A percentile compares a stretch with the other conserved stretches of the same genome.
Conservation (phyloP, 2,888 invertebrate genomes). For the Drosophila colorata region DNA sequence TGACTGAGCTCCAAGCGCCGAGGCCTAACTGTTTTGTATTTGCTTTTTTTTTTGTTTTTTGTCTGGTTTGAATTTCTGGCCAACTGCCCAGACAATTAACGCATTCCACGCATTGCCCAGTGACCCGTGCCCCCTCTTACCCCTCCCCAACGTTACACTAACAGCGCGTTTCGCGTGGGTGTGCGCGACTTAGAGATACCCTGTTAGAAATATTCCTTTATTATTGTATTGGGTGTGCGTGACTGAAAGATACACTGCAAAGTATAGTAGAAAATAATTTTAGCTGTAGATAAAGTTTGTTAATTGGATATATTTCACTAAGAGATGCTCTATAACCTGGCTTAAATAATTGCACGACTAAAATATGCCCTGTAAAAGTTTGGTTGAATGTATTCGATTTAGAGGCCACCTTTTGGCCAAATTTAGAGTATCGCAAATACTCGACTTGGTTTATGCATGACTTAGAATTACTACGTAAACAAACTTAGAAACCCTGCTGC, state of each 20-base stretch:
- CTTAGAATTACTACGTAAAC: too few relatives aligned
- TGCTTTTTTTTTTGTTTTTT: neutral
- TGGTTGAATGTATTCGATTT: too few relatives aligned
- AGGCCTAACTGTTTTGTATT: constrained; percentile 52
- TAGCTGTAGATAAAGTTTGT: neutral
- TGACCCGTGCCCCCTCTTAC: constrained; percentile 40
- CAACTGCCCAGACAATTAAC: constrained; percentile 70
- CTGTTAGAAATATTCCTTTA: neutral
- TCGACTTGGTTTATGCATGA: too few relatives aligned
- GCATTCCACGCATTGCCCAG: constrained; percentile 69
- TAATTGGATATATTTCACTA: neutral
- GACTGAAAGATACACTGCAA: neutral
- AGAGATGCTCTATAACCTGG: neutral
- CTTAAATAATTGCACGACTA: neutral
- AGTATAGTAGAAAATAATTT: neutral
- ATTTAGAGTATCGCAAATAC: too few relatives aligned
- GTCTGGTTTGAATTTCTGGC: constrained; percentile 33
- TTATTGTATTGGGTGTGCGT: neutral
- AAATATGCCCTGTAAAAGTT: neutral
- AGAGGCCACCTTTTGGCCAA: too few relatives aligned
- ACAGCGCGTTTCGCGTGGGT: constrained; percentile 4
- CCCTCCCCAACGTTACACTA: neutral
- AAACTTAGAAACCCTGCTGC: neutral
- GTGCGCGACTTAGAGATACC: neutral
- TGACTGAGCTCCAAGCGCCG: constrained; percentile 27